Percentiles rank a stretch among this genome's conserved stretches.
Evolutionary conservation across 1,140 invertebrate species (phyloP).

Genomic region (Hyles vespertilio): DNA sequence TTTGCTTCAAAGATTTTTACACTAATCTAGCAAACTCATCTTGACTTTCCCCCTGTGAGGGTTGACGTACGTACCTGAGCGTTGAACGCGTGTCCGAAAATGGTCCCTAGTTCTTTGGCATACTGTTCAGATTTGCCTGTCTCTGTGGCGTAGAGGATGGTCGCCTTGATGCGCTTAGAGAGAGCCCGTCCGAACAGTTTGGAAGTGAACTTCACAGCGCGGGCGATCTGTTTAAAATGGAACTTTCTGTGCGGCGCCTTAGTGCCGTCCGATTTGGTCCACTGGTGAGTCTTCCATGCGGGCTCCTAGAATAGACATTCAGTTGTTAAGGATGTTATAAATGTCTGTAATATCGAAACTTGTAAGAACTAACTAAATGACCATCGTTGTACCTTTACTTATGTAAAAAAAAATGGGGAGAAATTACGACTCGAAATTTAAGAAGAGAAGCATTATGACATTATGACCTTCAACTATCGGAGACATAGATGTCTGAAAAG

Average conservation of each 20-base stretch:
- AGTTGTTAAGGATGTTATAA: too few relatives aligned
- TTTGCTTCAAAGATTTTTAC: background rate
- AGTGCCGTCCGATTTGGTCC: conserved; percentile 83
- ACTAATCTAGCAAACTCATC: conserved; percentile 4
- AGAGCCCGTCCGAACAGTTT: conserved; percentile 96
- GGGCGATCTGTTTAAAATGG: conserved; percentile 97
- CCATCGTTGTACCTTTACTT: too few relatives aligned
- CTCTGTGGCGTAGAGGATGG: conserved; percentile 95
- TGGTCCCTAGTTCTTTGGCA: conserved; percentile 92
- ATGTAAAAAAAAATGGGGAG: too few relatives aligned
- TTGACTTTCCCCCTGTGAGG: background rate
- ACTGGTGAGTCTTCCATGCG: conserved; percentile 93
- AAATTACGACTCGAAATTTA: background rate
- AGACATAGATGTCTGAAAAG: too few relatives aligned
- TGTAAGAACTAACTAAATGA: too few relatives aligned
- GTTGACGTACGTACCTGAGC: conserved; percentile 82
- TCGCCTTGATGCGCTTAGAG: conserved; percentile 94
- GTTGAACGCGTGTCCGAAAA: conserved; percentile 96
- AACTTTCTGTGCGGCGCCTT: conserved; percentile 89
- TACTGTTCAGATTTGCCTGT: conserved; percentile 96
- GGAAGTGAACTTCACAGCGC: conserved; percentile 97
- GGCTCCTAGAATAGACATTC: conserved; percentile 76
- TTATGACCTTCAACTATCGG: too few relatives aligned
- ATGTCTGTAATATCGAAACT: too few relatives aligned
- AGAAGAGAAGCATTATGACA: too few relatives aligned